These are phyloP conservation scores for Trileptium ribeirensis DNA, from an alignment of 2,888 invertebrate species.

Conservation along the genomic window DNA sequence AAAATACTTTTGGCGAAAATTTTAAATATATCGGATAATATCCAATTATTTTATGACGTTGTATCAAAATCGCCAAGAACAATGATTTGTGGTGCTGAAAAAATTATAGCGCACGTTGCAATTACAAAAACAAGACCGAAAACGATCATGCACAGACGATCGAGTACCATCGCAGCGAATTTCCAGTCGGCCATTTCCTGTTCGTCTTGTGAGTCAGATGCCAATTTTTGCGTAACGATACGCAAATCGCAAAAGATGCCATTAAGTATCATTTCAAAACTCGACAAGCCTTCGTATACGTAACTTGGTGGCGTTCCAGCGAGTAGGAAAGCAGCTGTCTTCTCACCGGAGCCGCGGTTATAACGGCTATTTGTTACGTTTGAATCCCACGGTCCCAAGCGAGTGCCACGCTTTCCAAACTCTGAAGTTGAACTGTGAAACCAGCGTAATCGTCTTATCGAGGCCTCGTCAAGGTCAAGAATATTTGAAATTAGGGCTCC, in stretches of 20 bases:
- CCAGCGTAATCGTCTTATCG: background rate
- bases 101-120: conserved; percentile 28
- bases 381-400: background rate
- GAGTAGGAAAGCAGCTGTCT: background rate
- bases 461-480: background rate
- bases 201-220: background rate
- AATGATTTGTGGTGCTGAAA: conserved; percentile 18
- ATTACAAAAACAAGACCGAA: conserved; percentile 26
- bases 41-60: too few species aligned
- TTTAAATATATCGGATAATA: too few species aligned
- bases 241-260: background rate
- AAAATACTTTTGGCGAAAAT: too few species aligned
- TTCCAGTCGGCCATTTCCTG: conserved; percentile 12
- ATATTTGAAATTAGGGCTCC: background rate
- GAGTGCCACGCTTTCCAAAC: background rate
- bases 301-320: background rate
- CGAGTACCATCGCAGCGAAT: conserved; percentile 29
- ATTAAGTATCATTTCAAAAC: background rate
- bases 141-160: conserved; percentile 26
- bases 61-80: background rate
- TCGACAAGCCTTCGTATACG: background rate
- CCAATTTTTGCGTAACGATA: background rate
- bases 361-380: background rate
- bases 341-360: background rate
- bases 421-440: background rate